Evolutionary conservation across 2,113 vertebrate genomes (phyloP), one percentile per base, ranked within the genome.

Genomic region (Pomatostomus ruficeps): DNA sequence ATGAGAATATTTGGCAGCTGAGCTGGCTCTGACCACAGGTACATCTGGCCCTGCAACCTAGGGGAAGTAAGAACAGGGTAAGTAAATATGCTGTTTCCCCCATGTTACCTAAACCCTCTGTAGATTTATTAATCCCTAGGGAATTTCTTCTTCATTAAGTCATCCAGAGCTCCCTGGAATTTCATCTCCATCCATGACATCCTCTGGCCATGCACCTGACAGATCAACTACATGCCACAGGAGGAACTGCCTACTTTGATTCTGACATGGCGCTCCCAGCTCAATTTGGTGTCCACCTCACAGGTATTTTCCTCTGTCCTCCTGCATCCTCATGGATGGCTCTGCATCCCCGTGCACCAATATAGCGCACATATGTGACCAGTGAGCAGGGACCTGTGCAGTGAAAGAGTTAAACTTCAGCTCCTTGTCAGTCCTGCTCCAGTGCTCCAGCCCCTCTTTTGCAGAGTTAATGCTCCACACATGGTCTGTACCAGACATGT

Each of bases 401-500:
- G 65, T 25, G 70, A 91, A 88, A 59, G 88, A 73, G 61, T 71
- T 91, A 91, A 92, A 85, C 21, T 20, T 89, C 68, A 88, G 25
- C 36, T 73, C n/a, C 59, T 55, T 3, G 1, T 36, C 51, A 29
- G 48, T 26, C 31, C 35, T 26, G 35, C 38, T 59, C 43, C 59
- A 57, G 12, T 18, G 31, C 38, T 70, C 75, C 74, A 80, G 59
- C 38, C 43, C 21, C 46, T 84, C 73, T 90, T 71, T 38, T n/a
- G 55, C 58, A 65, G 59, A 66, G 79, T 46, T 91, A 91, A 84
- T 74, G 28, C 40, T 84, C 40, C 74, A 79, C 58, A 73, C 29
- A 20, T 45, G 54, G 89, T 79, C 55, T 91, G 74, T 66, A 73
- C 85, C 65, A 91, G 89, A 71, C 82, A 96, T 89, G 91, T 95